Conservation (phyloP, 1,140 invertebrate species). For the Procambarus clarkii region DNA sequence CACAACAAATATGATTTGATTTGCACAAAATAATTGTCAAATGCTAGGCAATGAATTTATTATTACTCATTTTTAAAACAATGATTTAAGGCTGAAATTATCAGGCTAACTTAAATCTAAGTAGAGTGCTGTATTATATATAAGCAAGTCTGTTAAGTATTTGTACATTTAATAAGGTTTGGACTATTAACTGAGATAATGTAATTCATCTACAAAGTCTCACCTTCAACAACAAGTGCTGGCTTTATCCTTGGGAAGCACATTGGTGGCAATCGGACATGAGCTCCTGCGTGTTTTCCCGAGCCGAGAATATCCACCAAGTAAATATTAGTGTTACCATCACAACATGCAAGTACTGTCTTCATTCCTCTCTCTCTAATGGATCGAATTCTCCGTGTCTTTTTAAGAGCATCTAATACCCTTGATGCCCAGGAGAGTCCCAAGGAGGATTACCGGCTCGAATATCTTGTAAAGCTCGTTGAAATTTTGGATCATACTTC, state of each 20-base stretch:
- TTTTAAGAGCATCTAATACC: constrained; percentile 46
- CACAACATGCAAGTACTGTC: constrained; percentile 50
- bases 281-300: constrained; percentile 37
- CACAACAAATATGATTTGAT: too few relatives aligned
- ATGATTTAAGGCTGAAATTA: too few relatives aligned
- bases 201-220: background rate
- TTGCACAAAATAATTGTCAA: too few relatives aligned
- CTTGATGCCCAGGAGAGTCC: constrained; percentile 49
- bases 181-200: too few relatives aligned
- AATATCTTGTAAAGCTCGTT: constrained; percentile 58
- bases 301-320: constrained; percentile 42
- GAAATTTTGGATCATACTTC: constrained; percentile 60
- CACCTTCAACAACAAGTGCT: constrained; percentile 45
- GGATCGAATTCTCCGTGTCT: constrained; percentile 49
- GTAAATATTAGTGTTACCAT: constrained; percentile 27
- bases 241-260: constrained; percentile 46
- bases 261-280: constrained; percentile 31
- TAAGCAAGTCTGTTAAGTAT: too few relatives aligned
- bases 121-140: too few relatives aligned
- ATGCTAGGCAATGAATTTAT: too few relatives aligned
- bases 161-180: too few relatives aligned
- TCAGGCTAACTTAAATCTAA: too few relatives aligned
- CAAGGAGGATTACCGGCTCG: constrained; percentile 39
- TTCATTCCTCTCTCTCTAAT: constrained; percentile 56
- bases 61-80: too few relatives aligned